Base-by-base conservation (phyloP, 2,113 vertebrate species). In the Carassius auratus region DNA sequence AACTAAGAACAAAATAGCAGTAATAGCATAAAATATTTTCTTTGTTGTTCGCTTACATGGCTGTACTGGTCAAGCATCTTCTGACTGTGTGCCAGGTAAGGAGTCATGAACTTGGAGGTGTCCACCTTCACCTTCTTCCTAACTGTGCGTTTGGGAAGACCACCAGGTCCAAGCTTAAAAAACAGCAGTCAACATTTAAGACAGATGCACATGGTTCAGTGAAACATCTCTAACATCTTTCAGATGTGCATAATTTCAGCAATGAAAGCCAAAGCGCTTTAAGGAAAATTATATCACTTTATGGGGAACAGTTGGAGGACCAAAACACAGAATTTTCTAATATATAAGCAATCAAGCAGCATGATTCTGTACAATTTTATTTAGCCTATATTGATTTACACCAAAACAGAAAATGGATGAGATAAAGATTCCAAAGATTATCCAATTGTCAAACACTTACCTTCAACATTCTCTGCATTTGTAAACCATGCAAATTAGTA, bases 41-140 rank as follows among this genome's bases (percentile, higher is more conserved):
- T 30, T 14, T 6, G 12, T 71, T 17, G 5, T 69, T 42, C 6
- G 59, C 93, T 93, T 93, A 99, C 98, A 23, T 97, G 88, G 68
- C 98, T 99, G 94, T 96, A 99, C 26, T 97, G 95, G 33, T 98
- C 94, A 94, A 97, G 93, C 98, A 99, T 99, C 94, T 99, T 99
- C 87, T 96, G 95, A 91, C 97, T 99, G 90, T 99, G 98, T 69
- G 95, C 93, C 92, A 99, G 93, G 89, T 99, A 99, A 13, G 98
- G 98, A 1, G 98, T 99, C 97, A 97, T 95, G 91, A 98, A 99
- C 92, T 98, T 99, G 33, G 97, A 97, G 5, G 95, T 89, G 85
- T 99, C 98, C 92, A 99, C 95, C 92, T 98, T 98, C 30, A 89
- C 95, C 88, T 92, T 95, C 89, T 95, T 94, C 36, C 84, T 95